These are phyloP conservation scores for Todiramphus chloris DNA, from an alignment of 2,113 vertebrate species.

Conservation along the genomic window DNA sequence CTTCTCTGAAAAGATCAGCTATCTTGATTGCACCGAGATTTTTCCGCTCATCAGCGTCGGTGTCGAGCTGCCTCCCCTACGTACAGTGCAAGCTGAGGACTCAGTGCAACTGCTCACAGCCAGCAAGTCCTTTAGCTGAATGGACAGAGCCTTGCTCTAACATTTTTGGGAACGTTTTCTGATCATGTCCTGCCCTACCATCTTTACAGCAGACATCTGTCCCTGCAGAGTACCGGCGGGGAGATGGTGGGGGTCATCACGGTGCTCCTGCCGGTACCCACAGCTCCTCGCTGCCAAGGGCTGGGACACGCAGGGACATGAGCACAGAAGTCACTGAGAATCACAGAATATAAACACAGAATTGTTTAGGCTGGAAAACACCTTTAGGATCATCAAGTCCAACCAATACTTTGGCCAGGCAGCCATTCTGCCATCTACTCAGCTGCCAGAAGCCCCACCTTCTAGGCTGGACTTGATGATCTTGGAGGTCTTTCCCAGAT, in stretches of 20 bases:
- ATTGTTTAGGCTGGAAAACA: background rate
- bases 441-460: background rate
- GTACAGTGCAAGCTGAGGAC: background rate
- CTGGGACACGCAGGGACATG: background rate
- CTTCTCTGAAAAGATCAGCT: background rate
- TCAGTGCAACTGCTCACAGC: background rate
- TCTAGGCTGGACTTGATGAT: no score
- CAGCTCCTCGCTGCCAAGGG: accelerated
- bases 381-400: background rate
- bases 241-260: accelerated
- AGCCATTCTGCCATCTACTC: background rate
- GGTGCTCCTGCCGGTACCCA: background rate
- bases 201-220: background rate
- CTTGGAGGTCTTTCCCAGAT: no score
- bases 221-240: background rate
- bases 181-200: background rate
- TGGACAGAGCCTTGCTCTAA: background rate
- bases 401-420: background rate
- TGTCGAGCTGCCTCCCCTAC: background rate
- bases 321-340: accelerated
- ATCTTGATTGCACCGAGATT: background rate
- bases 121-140: background rate
- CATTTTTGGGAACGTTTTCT: background rate
- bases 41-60: background rate
- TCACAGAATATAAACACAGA: background rate